Evolutionary conservation across 2,797 vertebrate genomes (phyloP).

Genomic region (Mustela erminea): DNA sequence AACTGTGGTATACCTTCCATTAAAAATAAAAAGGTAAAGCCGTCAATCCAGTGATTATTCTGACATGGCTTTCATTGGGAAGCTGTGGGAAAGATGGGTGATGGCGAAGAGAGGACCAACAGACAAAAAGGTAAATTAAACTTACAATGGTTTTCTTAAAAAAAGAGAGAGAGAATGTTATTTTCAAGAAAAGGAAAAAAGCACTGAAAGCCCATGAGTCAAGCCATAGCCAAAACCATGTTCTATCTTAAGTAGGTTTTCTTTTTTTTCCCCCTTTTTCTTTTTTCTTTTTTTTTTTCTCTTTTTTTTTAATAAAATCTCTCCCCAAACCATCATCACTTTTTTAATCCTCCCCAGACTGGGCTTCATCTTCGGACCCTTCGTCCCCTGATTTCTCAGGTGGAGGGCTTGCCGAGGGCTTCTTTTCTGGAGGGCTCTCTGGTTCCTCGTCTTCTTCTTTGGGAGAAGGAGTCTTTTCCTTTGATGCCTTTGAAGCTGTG

Average conservation of each 20-base stretch:
- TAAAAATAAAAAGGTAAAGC: constrained; percentile 80
- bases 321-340: constrained; percentile 86
- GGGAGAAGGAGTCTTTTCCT: constrained; percentile 96
- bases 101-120: constrained; percentile 78
- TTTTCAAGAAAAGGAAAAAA: constrained; percentile 88
- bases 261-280: constrained; percentile 79
- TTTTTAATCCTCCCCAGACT: constrained; percentile 98
- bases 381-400: constrained; percentile 95
- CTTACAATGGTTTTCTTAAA: constrained; percentile 76
- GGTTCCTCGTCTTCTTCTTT: constrained; percentile 94
- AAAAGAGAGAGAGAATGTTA: constrained; percentile 58
- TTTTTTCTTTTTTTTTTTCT: constrained; percentile 58
- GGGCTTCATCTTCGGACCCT: constrained; percentile 97
- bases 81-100: constrained; percentile 78
- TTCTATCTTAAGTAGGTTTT: constrained; percentile 89
- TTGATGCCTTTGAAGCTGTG: constrained; percentile 93
- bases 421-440: constrained; percentile 91
- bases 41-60: constrained; percentile 85
- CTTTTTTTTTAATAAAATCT: constrained; percentile 87
- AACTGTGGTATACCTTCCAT: constrained; percentile 84
- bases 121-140: constrained; percentile 87
- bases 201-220: constrained; percentile 91
- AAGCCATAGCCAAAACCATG: constrained; percentile 91
- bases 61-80: constrained; percentile 87
- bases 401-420: constrained; percentile 92